Conservation (phyloP, 2,797 vertebrate species). For the Myiotriccus ornatus region DNA sequence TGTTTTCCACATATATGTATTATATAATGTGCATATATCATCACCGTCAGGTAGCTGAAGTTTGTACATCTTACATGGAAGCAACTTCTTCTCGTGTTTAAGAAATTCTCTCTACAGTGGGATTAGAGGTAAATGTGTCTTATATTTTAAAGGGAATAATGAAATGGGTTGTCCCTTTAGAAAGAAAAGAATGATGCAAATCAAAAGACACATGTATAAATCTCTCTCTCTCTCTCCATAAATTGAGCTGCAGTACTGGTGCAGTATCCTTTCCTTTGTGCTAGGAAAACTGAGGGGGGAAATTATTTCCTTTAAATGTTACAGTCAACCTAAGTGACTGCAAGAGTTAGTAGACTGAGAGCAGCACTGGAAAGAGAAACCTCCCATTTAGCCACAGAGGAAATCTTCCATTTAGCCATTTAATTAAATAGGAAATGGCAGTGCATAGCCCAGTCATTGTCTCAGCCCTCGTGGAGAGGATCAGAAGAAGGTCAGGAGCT, state of each 20-base stretch:
- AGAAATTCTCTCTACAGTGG: neutral
- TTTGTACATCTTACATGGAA: slow-evolving; percentile 54
- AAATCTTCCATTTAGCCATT: slow-evolving; percentile 64
- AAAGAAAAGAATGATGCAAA: slow-evolving; percentile 30
- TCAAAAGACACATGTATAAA: neutral
- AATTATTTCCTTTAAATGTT: slow-evolving; percentile 49
- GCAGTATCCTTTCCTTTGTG: slow-evolving; percentile 35
- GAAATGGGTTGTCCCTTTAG: slow-evolving; percentile 10
- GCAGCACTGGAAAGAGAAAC: slow-evolving; percentile 43
- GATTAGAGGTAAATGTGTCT: neutral
- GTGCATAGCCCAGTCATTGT: slow-evolving; percentile 59
- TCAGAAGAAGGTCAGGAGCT: slow-evolving; percentile 65
- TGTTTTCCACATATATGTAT: slow-evolving; percentile 56
- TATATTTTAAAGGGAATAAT: slow-evolving; percentile 7
- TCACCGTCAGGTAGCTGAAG: slow-evolving; percentile 52
- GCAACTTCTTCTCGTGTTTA: slow-evolving; percentile 15
- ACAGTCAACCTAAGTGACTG: slow-evolving; percentile 24
- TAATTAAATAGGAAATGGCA: slow-evolving; percentile 69
- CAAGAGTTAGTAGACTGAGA: slow-evolving; percentile 27
- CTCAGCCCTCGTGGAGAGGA: slow-evolving; percentile 59
- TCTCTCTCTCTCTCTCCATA: neutral
- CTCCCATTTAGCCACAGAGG: slow-evolving; percentile 64
- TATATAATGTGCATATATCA: slow-evolving; percentile 57
- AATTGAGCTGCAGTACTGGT: neutral
- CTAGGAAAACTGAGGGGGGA: neutral